Conservation (phyloP, 1,140 invertebrate species). For the Varroa destructor region DNA sequence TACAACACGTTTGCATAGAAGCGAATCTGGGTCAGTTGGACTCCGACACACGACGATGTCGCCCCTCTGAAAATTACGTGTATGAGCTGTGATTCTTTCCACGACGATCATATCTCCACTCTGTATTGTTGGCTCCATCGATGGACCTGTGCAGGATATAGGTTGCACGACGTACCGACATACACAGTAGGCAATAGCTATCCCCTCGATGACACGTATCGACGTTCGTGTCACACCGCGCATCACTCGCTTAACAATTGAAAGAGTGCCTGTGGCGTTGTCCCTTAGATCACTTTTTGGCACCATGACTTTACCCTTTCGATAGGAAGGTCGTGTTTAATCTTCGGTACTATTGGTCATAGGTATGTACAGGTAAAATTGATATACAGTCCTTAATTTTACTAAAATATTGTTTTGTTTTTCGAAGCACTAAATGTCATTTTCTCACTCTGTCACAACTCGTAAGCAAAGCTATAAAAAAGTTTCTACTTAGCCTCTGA, state of each 20-base stretch:
- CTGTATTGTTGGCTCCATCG: constrained; percentile 63
- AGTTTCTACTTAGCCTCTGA: too few relatives aligned
- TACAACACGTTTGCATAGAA: constrained; percentile 68
- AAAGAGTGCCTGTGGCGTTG: neutral
- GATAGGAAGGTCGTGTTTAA: too few relatives aligned
- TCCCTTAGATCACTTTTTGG: too few relatives aligned
- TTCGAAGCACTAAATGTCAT: too few relatives aligned
- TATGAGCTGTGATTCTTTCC: constrained; percentile 48
- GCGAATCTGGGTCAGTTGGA: constrained; percentile 59
- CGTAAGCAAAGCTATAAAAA: too few relatives aligned
- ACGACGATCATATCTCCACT: constrained; percentile 64
- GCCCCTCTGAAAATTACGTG: constrained; percentile 31
- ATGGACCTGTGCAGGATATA: constrained; percentile 61
- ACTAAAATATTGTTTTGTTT: too few relatives aligned
- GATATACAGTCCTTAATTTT: too few relatives aligned
- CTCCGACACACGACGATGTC: constrained; percentile 45
- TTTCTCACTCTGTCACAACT: too few relatives aligned
- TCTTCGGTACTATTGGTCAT: too few relatives aligned
- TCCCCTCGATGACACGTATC: neutral
- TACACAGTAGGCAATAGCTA: neutral
- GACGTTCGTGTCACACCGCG: neutral
- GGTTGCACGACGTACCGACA: constrained; percentile 15
- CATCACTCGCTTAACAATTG: neutral
- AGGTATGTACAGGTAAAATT: too few relatives aligned
- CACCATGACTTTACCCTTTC: too few relatives aligned